These are phyloP conservation scores for Pseudomyrmex pallidus DNA, from an alignment of 1,140 invertebrate species.

Conservation along the genomic window DNA sequence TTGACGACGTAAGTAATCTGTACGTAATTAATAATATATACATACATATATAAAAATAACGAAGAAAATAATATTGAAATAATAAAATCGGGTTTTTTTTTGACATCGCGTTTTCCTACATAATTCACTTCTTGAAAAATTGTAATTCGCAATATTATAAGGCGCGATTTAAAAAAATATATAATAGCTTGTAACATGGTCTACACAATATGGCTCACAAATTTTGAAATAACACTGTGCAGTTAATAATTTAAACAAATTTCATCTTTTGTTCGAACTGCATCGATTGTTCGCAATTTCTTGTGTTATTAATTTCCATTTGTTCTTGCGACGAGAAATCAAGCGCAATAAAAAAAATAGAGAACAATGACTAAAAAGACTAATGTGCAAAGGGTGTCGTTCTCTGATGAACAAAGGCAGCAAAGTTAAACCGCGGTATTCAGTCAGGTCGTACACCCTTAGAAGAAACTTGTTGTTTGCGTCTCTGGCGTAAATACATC, in stretches of 20 bases:
- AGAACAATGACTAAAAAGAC: constrained; percentile 75
- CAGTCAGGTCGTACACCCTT: constrained; percentile 67
- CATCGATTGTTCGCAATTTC: neutral
- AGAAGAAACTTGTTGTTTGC: constrained; percentile 63
- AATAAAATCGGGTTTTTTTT: neutral
- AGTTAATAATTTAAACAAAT: neutral
- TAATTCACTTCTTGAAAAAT: no score
- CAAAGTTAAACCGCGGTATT: constrained; percentile 71
- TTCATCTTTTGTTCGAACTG: neutral
- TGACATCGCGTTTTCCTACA: no score
- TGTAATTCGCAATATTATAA: no score
- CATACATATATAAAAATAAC: neutral
- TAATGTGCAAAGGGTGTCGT: constrained; percentile 63
- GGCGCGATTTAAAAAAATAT: neutral
- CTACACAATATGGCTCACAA: no score
- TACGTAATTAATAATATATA: constrained; percentile 42
- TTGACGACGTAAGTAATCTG: constrained; percentile 47
- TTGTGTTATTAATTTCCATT: neutral
- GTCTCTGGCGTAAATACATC: constrained; percentile 66
- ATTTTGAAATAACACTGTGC: neutral
- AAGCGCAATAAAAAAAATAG: constrained; percentile 34
- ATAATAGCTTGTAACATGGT: no score
- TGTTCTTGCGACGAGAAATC: constrained; percentile 10
- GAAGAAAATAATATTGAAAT: neutral
- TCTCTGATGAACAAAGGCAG: constrained; percentile 72